These are phyloP conservation scores for Apus apus DNA, from an alignment of 2,113 vertebrate species.

Conservation along the genomic window DNA sequence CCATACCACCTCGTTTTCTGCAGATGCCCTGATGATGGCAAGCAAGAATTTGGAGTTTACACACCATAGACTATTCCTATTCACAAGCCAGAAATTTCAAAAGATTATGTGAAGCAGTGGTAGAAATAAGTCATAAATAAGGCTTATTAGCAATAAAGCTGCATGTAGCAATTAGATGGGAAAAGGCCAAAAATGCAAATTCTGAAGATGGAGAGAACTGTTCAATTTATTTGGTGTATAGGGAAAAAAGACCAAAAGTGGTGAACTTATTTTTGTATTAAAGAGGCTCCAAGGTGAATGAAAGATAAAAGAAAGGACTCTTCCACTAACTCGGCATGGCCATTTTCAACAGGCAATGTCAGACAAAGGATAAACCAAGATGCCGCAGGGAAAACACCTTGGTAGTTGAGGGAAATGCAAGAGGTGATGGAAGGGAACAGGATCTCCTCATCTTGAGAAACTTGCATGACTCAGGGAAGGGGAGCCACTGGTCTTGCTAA, in stretches of 20 bases:
- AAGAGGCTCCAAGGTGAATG: neutral
- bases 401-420: neutral
- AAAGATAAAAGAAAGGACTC: neutral
- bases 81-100: neutral
- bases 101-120: neutral
- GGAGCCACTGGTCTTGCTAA: neutral
- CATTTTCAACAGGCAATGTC: neutral
- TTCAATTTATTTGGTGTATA: neutral
- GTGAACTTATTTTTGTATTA: neutral
- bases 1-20: neutral
- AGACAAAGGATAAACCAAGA: neutral
- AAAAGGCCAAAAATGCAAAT: neutral
- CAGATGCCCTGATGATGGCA: neutral
- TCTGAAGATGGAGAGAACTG: neutral
- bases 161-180: neutral
- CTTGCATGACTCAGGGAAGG: neutral
- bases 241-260: neutral
- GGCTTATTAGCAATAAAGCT: neutral
- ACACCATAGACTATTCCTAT: neutral
- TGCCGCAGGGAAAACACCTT: neutral
- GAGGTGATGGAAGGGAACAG: neutral
- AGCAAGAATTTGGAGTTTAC: neutral
- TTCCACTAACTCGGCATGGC: neutral
- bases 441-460: neutral
- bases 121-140: neutral